Evolutionary conservation across 2,888 invertebrate species (phyloP).

Genomic region (Tridacna crocea): DNA sequence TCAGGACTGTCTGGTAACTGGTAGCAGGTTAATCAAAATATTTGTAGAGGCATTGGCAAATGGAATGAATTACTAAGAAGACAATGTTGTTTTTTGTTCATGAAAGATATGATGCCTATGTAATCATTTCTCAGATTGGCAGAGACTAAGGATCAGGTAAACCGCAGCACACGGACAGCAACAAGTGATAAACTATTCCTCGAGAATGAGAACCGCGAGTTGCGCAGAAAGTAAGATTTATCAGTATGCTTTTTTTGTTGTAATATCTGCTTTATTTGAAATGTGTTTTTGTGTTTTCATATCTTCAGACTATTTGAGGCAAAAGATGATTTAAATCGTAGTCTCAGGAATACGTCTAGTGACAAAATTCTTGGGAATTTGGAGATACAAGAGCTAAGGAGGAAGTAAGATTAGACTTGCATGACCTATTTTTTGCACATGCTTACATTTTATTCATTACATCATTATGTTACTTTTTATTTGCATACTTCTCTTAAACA

Average conservation of each 20-base stretch:
- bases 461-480: slow-evolving; percentile 26
- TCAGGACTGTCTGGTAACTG: no score
- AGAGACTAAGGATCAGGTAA: slow-evolving; percentile 74
- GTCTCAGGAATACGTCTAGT: slow-evolving; percentile 77
- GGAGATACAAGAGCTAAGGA: slow-evolving; percentile 79
- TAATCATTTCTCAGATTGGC: slow-evolving; percentile 67
- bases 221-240: slow-evolving; percentile 77
- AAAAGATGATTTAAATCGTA: slow-evolving; percentile 79
- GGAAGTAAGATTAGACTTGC: slow-evolving; percentile 77
- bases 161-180: slow-evolving; percentile 58
- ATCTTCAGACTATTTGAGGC: slow-evolving; percentile 79
- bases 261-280: neutral
- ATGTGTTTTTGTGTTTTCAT: slow-evolving; percentile 34
- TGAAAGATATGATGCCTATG: slow-evolving; percentile 2
- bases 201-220: slow-evolving; percentile 77
- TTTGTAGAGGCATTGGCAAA: no score
- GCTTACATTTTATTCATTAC: slow-evolving; percentile 32
- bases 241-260: slow-evolving; percentile 20
- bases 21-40: no score
- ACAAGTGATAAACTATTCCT: slow-evolving; percentile 79
- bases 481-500: neutral
- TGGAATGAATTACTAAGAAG: no score
- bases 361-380: slow-evolving; percentile 82
- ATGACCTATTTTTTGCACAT: slow-evolving; percentile 52
- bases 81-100: neutral